Evolutionary conservation across 2,888 invertebrate genomes (phyloP).

Genomic region (Campaea margaritaria): DNA sequence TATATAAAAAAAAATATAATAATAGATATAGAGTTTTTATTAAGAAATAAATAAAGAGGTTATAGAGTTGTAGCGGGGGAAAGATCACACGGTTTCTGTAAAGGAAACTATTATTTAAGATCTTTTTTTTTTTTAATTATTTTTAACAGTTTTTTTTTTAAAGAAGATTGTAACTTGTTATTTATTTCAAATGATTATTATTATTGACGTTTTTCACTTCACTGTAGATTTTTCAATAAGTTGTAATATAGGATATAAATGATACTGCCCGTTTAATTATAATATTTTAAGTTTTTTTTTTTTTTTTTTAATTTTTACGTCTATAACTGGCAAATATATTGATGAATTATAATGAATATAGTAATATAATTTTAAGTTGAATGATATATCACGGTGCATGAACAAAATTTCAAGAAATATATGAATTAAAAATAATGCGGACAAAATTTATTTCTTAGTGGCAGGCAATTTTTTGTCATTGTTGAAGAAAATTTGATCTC

Average conservation of each 20-base stretch:
- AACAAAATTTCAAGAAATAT: slow-evolving; percentile 69
- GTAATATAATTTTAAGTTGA: slow-evolving; percentile 61
- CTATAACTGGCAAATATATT: slow-evolving; percentile 45
- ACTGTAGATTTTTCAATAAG: slow-evolving; percentile 75
- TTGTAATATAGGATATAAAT: slow-evolving; percentile 80
- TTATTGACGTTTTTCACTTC: slow-evolving; percentile 80
- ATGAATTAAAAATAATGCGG: slow-evolving; percentile 53
- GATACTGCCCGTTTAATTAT: slow-evolving; percentile 80
- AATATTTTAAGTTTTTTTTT: slow-evolving; percentile 63
- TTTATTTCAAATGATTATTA: slow-evolving; percentile 85
- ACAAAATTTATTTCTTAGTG: slow-evolving; percentile 64
- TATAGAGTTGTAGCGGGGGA: slow-evolving; percentile 73
- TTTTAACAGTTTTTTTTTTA: slow-evolving; percentile 81
- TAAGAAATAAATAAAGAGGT: slow-evolving; percentile 82
- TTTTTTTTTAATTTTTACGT: too few relatives aligned
- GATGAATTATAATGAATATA: slow-evolving; percentile 28
- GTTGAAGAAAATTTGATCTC: slow-evolving; percentile 73
- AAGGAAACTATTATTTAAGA: slow-evolving; percentile 68
- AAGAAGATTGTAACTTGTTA: slow-evolving; percentile 81
- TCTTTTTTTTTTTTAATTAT: slow-evolving; percentile 77
- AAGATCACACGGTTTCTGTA: slow-evolving; percentile 77
- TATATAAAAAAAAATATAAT: slow-evolving; percentile 83
- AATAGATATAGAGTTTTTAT: slow-evolving; percentile 84
- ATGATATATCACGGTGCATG: slow-evolving; percentile 57
- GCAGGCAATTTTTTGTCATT: slow-evolving; percentile 75